Base-by-base conservation (phyloP, 2,888 invertebrate species). In the Leucophenga montana region DNA sequence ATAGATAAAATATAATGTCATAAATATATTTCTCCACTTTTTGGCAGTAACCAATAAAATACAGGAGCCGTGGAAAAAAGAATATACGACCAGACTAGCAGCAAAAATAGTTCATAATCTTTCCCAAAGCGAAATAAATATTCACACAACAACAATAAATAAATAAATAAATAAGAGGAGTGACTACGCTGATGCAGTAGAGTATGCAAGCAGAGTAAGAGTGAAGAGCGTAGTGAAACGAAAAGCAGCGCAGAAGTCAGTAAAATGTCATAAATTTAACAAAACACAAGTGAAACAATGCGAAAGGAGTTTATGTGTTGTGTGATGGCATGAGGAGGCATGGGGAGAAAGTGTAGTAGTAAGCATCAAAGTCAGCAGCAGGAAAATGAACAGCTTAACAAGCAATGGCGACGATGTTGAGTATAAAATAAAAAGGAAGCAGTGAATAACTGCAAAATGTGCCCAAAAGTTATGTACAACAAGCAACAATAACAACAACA, bases 261-360 rank as follows among this genome's bases (percentile, higher is more conserved):
- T 71, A 71, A 68, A 72, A 73, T 75, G 75, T 77, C 77, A 77
- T 77, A 77, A 77, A 74, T 76, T 75, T 71, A 69, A 69, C 39
- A 39, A 18, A 20, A 31, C 39, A 33, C 39, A 39, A 39, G 11
- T 39, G 39, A n/a, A 14, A n/a, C 53, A 20, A n/a, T 33, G 22
- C 57, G 14, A 31, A 14, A 39, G 9, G 16, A 61, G 31, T 31
- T 13, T 5, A 20, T 56, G 8, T 18, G 31, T 31, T 27, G 11
- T 31, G 1, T 59, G 27, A 14, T n/a, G 33, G 18, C 18, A n/a
- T 16, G n/a, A n/a, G n/a, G n/a, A n/a, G 20, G 18, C n/a, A 3
- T 11, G 4, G 16, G 13, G 11, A 46, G 22, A 46, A 64, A 44
- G 39, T 3, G 22, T 11, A 39, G 20, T 61, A 39, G 39, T 11